phyloP scores from a whole-genome alignment of 2,113 vertebrate species.

The Prolemur simus region DNA sequence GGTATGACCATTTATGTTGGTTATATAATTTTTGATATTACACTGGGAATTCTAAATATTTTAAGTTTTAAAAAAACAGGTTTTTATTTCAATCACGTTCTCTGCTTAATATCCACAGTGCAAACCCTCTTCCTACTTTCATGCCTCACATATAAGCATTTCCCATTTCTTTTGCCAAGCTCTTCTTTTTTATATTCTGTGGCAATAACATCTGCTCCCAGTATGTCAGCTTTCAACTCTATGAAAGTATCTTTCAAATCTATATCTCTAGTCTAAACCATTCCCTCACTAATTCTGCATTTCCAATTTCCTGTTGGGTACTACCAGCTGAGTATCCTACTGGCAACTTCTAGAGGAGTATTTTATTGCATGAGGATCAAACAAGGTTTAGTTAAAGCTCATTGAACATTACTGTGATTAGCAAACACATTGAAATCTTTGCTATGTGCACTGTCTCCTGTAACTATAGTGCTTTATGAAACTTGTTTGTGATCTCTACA shows the following conservation, averaged over 20 bases:
- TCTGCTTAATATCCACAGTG: neutral
- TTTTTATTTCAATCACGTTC: neutral
- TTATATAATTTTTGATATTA: neutral
- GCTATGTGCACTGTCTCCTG: neutral
- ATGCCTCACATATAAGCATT: neutral
- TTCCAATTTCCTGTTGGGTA: conserved; percentile 18
- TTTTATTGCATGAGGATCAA: conserved; percentile 7
- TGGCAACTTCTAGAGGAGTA: neutral
- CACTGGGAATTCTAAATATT: neutral
- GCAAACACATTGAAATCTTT: neutral
- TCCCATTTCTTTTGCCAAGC: neutral
- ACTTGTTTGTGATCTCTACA: neutral
- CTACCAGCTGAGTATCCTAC: conserved; percentile 6
- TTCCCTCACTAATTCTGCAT: neutral
- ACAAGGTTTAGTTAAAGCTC: neutral
- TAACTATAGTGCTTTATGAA: neutral
- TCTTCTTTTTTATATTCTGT: neutral
- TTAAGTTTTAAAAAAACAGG: neutral
- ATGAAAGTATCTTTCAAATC: conserved; percentile 35
- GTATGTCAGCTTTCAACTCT: neutral
- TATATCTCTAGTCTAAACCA: neutral
- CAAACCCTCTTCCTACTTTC: neutral
- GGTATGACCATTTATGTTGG: neutral
- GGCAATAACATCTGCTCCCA: neutral
- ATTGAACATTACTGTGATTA: neutral